Percentiles rank a stretch among this genome's conserved stretches.
Evolutionary conservation across 2,797 vertebrate genomes (phyloP).

Genomic region (Rallus crepitans): DNA sequence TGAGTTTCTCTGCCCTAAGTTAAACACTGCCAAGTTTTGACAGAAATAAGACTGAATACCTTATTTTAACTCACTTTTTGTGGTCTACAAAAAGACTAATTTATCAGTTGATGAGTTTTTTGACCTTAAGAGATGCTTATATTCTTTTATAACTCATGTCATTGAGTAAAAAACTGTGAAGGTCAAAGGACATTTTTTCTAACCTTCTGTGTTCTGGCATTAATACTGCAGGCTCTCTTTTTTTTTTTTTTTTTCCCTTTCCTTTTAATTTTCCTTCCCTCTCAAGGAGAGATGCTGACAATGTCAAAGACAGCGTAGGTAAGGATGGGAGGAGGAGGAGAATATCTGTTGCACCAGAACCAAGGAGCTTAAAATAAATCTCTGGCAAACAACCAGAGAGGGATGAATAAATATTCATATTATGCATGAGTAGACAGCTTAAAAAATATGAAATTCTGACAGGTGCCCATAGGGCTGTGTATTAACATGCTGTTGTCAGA

Average conservation of each 20-base stretch:
- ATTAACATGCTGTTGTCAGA: conserved; percentile 40
- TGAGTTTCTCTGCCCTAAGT: conserved; percentile 57
- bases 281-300: not conserved
- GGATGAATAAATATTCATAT: conserved; percentile 60
- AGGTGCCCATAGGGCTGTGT: conserved; percentile 49
- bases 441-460: conserved; percentile 46
- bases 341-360: not conserved
- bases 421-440: conserved; percentile 57
- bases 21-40: not conserved
- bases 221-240: not conserved
- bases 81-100: conserved; percentile 52
- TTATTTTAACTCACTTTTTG: conserved; percentile 63
- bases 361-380: conserved; percentile 52
- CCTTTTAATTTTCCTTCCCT: not conserved
- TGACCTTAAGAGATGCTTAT: conserved; percentile 62
- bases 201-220: conserved; percentile 51
- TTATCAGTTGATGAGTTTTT: conserved; percentile 44
- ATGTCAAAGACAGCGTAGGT: conserved; percentile 27
- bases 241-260: not conserved
- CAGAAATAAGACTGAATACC: not conserved
- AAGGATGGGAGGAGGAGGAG: not conserved
- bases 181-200: conserved; percentile 40
- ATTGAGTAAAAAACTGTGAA: conserved; percentile 47
- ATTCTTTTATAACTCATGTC: conserved; percentile 53
- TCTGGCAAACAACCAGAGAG: conserved; percentile 38